Evolutionary conservation across 2,797 vertebrate genomes (phyloP).

Genomic region (Lagodon rhomboides): DNA sequence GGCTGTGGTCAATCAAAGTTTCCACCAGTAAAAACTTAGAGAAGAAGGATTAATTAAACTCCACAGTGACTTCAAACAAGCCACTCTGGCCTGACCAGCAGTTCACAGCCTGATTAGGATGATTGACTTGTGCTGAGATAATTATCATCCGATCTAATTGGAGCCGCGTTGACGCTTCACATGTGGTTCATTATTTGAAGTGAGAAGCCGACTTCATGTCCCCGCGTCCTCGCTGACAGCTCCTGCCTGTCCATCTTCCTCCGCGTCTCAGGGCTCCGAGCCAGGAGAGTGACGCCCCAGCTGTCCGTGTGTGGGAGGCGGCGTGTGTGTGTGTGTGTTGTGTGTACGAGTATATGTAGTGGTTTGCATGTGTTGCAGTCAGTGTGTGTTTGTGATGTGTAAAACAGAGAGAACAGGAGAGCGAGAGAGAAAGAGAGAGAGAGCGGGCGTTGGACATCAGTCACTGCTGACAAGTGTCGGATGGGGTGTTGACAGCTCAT

Average conservation of each 20-base stretch:
- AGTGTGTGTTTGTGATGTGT: slow-evolving; percentile 30
- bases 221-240: slow-evolving; percentile 56
- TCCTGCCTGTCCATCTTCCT: slow-evolving; percentile 64
- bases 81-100: neutral
- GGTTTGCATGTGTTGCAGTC: slow-evolving; percentile 23
- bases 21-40: neutral
- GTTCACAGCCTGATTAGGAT: slow-evolving; percentile 52
- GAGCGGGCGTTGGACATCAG: slow-evolving; percentile 60
- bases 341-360: neutral
- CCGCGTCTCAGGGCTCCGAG: slow-evolving; percentile 19
- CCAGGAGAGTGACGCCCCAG: slow-evolving; percentile 42
- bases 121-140: slow-evolving; percentile 62
- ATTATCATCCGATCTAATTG: slow-evolving; percentile 72
- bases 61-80: neutral
- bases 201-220: slow-evolving; percentile 50
- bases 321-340: slow-evolving; percentile 6
- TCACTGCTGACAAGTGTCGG: slow-evolving; percentile 70
- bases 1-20: neutral
- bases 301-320: slow-evolving; percentile 33
- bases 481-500: slow-evolving; percentile 67
- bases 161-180: slow-evolving; percentile 58
- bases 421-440: slow-evolving; percentile 13
- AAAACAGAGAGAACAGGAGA: slow-evolving; percentile 30
- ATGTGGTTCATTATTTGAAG: slow-evolving; percentile 66
- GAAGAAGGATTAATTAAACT: neutral